Conservation (phyloP, 2,888 invertebrate genomes). For the Napeogenes inachia region DNA sequence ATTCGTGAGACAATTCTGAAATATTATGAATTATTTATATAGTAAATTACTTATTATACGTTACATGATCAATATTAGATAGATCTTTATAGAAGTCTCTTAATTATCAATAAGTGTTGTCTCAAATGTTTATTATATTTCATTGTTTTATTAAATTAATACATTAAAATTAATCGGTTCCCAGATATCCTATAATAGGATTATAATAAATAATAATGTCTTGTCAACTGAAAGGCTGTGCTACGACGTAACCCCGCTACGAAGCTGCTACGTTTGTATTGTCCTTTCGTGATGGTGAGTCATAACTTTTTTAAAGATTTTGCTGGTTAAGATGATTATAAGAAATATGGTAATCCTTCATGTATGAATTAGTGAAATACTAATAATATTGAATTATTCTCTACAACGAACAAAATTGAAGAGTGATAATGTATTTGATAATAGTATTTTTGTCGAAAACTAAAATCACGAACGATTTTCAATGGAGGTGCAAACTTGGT, state of each 20-base stretch:
- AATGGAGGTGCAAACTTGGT: slow-evolving; percentile 31
- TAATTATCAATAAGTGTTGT: too few species aligned
- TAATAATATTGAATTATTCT: too few species aligned
- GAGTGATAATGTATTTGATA: too few species aligned
- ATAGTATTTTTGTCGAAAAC: neutral
- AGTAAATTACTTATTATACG: neutral
- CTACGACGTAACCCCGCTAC: slow-evolving; percentile 26
- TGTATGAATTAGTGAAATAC: too few species aligned
- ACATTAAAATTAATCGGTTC: neutral
- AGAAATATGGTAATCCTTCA: too few species aligned
- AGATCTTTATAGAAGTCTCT: too few species aligned
- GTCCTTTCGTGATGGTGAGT: neutral
- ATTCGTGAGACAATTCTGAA: neutral
- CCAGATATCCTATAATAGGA: slow-evolving; percentile 16
- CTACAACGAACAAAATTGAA: too few species aligned
- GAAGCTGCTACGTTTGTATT: slow-evolving; percentile 7
- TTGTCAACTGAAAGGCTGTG: slow-evolving; percentile 25
- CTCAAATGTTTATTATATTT: neutral
- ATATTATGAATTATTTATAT: neutral
- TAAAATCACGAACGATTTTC: slow-evolving; percentile 13
- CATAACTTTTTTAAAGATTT: too few species aligned
- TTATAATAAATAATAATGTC: slow-evolving; percentile 21
- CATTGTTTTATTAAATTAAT: neutral
- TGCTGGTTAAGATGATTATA: too few species aligned
- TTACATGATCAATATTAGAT: too few species aligned